Evolutionary conservation across 1,140 invertebrate species (phyloP), one percentile per base, ranked within the genome.

Genomic region (Trichomalopsis sarcophagae): DNA sequence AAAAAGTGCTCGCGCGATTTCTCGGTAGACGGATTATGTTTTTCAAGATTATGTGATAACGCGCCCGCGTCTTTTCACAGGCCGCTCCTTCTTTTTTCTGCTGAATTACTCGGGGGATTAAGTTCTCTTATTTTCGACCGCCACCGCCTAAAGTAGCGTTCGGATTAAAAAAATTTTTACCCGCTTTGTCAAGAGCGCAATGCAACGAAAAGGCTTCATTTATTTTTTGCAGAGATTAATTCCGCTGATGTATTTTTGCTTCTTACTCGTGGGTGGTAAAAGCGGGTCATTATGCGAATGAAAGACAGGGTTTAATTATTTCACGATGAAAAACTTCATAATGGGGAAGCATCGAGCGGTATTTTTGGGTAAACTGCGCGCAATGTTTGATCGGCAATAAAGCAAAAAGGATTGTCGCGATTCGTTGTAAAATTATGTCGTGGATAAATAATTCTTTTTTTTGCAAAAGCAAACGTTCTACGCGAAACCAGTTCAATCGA

Each of bases 1-100:
- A 23, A 73, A 55, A 50, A 55, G 21, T 30, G 40, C 55, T 81
- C 69, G 68, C 27, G 44, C 44, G 27, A 81, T 81, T 81, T 69
- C 23, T 44, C 10, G 79, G 33, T 80, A 71, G 79, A 71, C 36
- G 40, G 68, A 81, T 81, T 69, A 71, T 81, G 66, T n/a, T 13
- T 69, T 81, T 79, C n/a, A 79, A 68, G 30, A 66, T 79, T 66
- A 33, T 66, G 36, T 66, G 17, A 79, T 68, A 44, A 1, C 0
- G 44, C 50, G 30, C 21, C 11, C 6, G 10, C 27, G 30, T 71
- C n/a, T n/a, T 7, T 71, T 81, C 68, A 23, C 21, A 6, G 21
- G 27, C 10, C 23, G 14, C 36, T 44, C n/a, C 33, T 40, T 23
- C 62, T 79, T 36, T 66, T 79, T 79, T 13, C 21, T 75, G 73